Evolutionary conservation across 2,797 vertebrate species (phyloP).

Genomic region (Anguilla anguilla): DNA sequence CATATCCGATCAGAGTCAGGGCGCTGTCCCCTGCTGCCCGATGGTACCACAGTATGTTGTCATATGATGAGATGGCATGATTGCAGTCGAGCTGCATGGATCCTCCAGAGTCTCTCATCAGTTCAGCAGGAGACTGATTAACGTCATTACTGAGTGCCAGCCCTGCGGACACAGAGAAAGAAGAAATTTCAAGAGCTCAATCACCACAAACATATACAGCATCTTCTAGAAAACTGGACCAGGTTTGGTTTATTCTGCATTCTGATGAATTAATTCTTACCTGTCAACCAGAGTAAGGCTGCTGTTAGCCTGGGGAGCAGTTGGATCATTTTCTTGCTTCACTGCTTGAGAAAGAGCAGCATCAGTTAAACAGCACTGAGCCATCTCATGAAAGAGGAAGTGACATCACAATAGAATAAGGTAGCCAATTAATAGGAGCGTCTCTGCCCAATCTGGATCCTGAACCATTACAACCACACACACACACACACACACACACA

Average conservation of each 20-base stretch:
- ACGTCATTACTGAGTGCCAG: neutral
- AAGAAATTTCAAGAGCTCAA: neutral
- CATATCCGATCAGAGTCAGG: constrained; percentile 34
- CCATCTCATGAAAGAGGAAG: neutral
- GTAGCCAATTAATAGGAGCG: no score
- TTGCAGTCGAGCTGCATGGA: constrained; percentile 31
- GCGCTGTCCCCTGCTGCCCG: constrained; percentile 12
- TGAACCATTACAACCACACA: neutral
- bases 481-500: neutral
- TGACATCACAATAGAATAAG: neutral
- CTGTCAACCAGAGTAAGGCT: neutral
- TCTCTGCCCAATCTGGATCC: neutral
- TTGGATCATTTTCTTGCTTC: neutral
- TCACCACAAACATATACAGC: neutral
- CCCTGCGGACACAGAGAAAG: neutral
- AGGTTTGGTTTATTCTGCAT: neutral
- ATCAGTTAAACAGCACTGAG: neutral
- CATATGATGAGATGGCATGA: constrained; percentile 20
- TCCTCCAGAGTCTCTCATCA: constrained; percentile 32
- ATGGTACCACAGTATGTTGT: constrained; percentile 41
- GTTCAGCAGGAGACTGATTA: constrained; percentile 49
- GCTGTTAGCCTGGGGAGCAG: neutral
- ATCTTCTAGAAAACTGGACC: neutral
- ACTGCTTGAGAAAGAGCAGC: neutral
- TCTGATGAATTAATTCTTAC: neutral